Base-by-base conservation (phyloP, 1,140 invertebrate species). In the Drosophila truncata region DNA sequence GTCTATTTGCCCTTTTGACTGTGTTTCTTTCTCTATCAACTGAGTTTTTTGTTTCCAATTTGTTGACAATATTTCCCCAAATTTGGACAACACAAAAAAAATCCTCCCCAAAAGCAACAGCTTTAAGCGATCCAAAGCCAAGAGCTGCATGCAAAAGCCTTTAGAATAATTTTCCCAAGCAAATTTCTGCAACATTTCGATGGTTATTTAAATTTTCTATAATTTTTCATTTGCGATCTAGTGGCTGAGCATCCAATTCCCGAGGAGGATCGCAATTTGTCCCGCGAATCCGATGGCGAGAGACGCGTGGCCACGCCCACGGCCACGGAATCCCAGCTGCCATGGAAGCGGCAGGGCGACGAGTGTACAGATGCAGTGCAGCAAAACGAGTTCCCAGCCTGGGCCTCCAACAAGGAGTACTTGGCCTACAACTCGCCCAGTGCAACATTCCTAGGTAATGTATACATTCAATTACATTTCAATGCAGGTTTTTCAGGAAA, bases 401-500 rank as follows among this genome's bases (percentile, higher is more conserved):
- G 97, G 97, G 97, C 97, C 54, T 97, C 97, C 3, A 98, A 98
- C 91, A 98, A 98, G 91, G 97, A 98, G 91, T 98, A 98, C 91
- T 93, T 98, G 62, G 96, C 96, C n/a, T 98, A 98, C 88, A 97
- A 96, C 93, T 98, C 97, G 46, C 97, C 97, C 3, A 97, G 97
- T 16, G 96, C 97, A 33, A 98, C 97, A 42, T 97, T 98, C 93
- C 94, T 98, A 94, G 96, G 97, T 97, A 95, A 94, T 42, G 66
- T 80, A 60, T 31, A 16, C n/a, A 23, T 4, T 27, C 7, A 37
- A 50, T 23, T 27, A 31, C 6, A 39, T 31, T 20, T 25, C 10
- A 60, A 33, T 13, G 20, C 10, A 42, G 41, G 10, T 4, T n/a
- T 42, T 44, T 60, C n/a, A 39, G 23, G 10, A 33, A 31, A 18